phyloP scores from a whole-genome alignment of 1,140 invertebrate genomes.

The Euborellia annulipes region DNA sequence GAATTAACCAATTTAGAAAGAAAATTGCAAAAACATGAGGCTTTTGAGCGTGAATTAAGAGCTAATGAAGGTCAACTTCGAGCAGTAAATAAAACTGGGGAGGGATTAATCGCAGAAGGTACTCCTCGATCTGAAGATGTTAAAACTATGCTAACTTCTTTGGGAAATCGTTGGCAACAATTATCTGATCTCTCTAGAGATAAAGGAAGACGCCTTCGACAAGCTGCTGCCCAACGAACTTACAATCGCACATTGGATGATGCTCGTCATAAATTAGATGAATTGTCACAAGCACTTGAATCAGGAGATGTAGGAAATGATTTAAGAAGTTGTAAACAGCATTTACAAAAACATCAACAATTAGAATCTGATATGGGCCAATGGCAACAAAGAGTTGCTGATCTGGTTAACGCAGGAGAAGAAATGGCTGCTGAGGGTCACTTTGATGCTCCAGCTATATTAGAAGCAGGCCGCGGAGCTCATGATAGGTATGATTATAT shows the following conservation, averaged over 20 bases:
- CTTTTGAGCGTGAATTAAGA: slow-evolving; percentile 86
- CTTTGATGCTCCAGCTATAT: slow-evolving; percentile 78
- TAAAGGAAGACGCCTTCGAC: slow-evolving; percentile 63
- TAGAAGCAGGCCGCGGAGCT: no score
- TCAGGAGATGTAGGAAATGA: slow-evolving; percentile 70
- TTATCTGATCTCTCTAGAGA: slow-evolving; percentile 54
- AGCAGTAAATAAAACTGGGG: slow-evolving; percentile 63
- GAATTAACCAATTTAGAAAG: slow-evolving; percentile 82
- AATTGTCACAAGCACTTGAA: slow-evolving; percentile 53
- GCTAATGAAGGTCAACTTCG: slow-evolving; percentile 80
- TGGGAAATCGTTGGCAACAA: slow-evolving; percentile 59
- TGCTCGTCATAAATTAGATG: slow-evolving; percentile 64
- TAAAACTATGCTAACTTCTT: slow-evolving; percentile 39
- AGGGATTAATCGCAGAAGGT: slow-evolving; percentile 48
- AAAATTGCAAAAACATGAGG: slow-evolving; percentile 94
- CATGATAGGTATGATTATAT: no score
- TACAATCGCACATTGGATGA: slow-evolving; percentile 64
- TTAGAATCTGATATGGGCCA: slow-evolving; percentile 65
- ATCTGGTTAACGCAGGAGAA: slow-evolving; percentile 60
- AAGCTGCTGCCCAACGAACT: slow-evolving; percentile 64
- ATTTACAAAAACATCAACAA: slow-evolving; percentile 71
- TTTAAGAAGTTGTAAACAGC: slow-evolving; percentile 71
- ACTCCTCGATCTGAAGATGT: slow-evolving; percentile 56
- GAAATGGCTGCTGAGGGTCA: slow-evolving; percentile 86
- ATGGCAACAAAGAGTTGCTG: slow-evolving; percentile 59